A percentile compares a stretch with the other conserved stretches of the same genome.
Conservation (phyloP, 1,140 invertebrate species). For the Wasmannia auropunctata region DNA sequence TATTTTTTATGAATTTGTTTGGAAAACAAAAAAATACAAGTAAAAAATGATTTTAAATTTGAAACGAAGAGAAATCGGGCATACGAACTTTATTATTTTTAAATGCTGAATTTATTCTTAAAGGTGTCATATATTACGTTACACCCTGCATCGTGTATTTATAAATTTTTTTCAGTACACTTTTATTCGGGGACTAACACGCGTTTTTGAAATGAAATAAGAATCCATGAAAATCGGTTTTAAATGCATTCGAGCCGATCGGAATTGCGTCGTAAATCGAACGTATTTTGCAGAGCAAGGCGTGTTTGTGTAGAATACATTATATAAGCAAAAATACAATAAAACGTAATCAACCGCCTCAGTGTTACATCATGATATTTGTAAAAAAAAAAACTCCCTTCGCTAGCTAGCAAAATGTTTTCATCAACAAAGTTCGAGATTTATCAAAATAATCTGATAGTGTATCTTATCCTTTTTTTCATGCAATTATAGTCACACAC, state of each 20-base stretch:
- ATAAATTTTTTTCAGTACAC: neutral
- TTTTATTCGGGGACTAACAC: neutral
- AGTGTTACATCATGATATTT: neutral
- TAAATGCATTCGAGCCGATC: neutral
- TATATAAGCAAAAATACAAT: neutral
- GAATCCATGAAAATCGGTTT: neutral
- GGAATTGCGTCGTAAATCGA: neutral
- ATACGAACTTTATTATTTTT: neutral
- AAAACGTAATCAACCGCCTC: neutral
- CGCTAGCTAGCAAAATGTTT: neutral
- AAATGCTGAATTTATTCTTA: neutral
- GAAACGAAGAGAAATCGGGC: neutral
- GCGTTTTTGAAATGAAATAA: neutral
- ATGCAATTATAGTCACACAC: slow-evolving; percentile 43
- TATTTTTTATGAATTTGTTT: neutral
- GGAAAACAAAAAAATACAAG: neutral
- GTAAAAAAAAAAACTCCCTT: neutral
- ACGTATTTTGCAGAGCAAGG: neutral
- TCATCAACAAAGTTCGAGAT: neutral
- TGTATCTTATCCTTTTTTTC: slow-evolving; percentile 50
- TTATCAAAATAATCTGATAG: neutral
- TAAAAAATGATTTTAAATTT: neutral
- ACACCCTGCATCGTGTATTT: neutral
- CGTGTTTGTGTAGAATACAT: neutral
- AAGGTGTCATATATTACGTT: neutral